Evolutionary conservation across 2,797 vertebrate species (phyloP).

Genomic region (Salmo trutta): DNA sequence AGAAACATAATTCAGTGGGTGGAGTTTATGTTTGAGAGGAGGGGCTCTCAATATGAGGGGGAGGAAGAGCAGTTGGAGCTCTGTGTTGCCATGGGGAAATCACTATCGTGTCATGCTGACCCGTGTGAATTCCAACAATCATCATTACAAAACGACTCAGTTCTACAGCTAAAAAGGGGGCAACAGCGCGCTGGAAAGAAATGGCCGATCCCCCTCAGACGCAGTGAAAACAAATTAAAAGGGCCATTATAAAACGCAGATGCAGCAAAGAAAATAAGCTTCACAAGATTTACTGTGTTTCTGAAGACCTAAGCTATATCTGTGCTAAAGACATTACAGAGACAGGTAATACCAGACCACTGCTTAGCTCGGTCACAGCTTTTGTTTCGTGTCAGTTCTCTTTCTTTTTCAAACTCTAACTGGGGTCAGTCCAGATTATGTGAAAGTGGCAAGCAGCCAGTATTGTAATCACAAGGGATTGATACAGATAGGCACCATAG

Average conservation of each 20-base stretch:
- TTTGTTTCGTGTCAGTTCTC: not conserved
- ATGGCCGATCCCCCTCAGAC: conserved; percentile 81
- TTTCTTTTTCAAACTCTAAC: conserved; percentile 54
- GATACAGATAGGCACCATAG: not conserved
- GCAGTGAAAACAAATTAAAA: conserved; percentile 84
- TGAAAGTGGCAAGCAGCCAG: conserved; percentile 36
- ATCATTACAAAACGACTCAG: conserved; percentile 71
- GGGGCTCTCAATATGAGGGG: not conserved
- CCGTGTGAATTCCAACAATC: conserved; percentile 68
- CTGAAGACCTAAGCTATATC: conserved; percentile 59
- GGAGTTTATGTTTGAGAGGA: conserved; percentile 5
- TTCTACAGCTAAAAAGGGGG: conserved; percentile 60
- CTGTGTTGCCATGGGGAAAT: conserved; percentile 7
- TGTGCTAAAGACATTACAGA: conserved; percentile 75
- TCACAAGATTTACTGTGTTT: conserved; percentile 78
- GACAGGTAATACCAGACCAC: conserved; percentile 61
- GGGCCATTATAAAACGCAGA: conserved; percentile 83
- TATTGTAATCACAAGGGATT: not conserved
- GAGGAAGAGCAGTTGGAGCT: conserved; percentile 4
- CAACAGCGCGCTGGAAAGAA: conserved; percentile 55
- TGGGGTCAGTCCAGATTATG: conserved; percentile 50
- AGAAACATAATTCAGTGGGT: not conserved
- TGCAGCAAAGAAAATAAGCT: conserved; percentile 83
- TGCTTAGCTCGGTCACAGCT: conserved; percentile 31
- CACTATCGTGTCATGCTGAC: conserved; percentile 15